Evolutionary conservation across 2,888 invertebrate genomes (phyloP), one percentile per base, ranked within the genome.

Genomic region (Drosophila lacicola): DNA sequence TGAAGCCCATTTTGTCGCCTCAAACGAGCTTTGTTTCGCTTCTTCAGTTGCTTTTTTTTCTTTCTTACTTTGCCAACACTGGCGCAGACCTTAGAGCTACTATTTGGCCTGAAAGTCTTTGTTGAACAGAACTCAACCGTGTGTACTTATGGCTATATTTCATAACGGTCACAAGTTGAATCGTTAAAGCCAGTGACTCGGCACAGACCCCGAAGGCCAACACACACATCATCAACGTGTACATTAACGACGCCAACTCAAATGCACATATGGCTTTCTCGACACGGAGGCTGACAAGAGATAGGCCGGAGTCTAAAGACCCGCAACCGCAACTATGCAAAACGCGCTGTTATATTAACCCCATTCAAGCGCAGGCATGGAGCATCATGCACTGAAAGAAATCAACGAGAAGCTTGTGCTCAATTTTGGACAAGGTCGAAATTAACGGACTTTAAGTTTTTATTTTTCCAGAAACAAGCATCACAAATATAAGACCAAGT

Each of bases 321-420:
- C 58, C 37, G 17, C 17, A 67, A 71, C 83, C 86, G 51, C 88
- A 76, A 74, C 56, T 81, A 88, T 88, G 82, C 82, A 82, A 82
- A 82, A 69, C 70, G 53, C 74, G 71, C 68, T 83, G 83, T 83
- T 88, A 83, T 86, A 83, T 83, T 83, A 83, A 88, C 83, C 83
- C 64, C 83, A 88, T 85, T 83, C 68, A 45, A 71, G 76, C 65
- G 46, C 44, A 70, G 47, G 65, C 77, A 56, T 53, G 47, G n/a
- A 57, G 51, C 67, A 68, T 33, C 68, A 49, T 55, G 19, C 42
- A 21, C 36, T 36, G 34, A 4, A 25, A 14, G 17, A 46, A 46
- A 29, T 11, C 11, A 3, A 1, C 13, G 11, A 42, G 42, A 10
- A 17, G 42, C 11, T 34, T 36, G 29, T 29, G 29, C 29, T 8